Evolutionary conservation across 2,797 vertebrate genomes (phyloP), one percentile per base, ranked within the genome.

Genomic region (Nyctalus aviator): DNA sequence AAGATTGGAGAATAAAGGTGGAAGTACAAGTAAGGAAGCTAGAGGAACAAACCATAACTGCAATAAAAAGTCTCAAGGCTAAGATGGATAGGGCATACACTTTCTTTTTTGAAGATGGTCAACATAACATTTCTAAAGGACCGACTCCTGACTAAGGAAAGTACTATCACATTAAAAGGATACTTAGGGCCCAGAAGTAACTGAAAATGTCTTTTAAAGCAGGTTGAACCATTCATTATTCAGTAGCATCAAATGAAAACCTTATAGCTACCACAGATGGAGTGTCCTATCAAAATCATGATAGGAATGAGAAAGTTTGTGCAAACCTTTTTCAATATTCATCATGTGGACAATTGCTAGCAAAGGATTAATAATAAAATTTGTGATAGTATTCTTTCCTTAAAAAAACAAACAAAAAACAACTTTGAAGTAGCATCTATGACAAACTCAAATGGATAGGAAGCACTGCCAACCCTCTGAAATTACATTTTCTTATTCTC

Each of bases 131-230:
- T 88, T 88, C 92, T 17, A 79, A 90, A 93, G 41, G 13, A 83
- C 21, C 1, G 1, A 76, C 20, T 20, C n/a, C 27, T 55, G 18
- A 87, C 48, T 62, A n/a, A 94, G 87, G 55, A 73, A 62, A 77
- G 48, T 30, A 86, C 35, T 88, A n/a, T 82, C 37, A 35, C 20
- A 83, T 62, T 95, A 69, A 92, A 93, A 94, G 25, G 13, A 90
- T 5, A 71, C 17, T 41, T 0, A 88, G 25, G 57, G n/a, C 13
- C 50, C 85, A 95, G n/a, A 88, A 88, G 41, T 55, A 89, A 92
- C 5, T 86, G 30, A 93, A 37, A 73, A 69, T 55, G 21, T 13
- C 44, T 90, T 44, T 73, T 77, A 73, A 32, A 94, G 46, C 48
- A 84, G 48, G 25, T 1, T 75, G 37, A 90, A 78, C 14, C 25